These are phyloP conservation scores for Cynocephalus volans DNA, from an alignment of 2,113 vertebrate species.

Conservation along the genomic window DNA sequence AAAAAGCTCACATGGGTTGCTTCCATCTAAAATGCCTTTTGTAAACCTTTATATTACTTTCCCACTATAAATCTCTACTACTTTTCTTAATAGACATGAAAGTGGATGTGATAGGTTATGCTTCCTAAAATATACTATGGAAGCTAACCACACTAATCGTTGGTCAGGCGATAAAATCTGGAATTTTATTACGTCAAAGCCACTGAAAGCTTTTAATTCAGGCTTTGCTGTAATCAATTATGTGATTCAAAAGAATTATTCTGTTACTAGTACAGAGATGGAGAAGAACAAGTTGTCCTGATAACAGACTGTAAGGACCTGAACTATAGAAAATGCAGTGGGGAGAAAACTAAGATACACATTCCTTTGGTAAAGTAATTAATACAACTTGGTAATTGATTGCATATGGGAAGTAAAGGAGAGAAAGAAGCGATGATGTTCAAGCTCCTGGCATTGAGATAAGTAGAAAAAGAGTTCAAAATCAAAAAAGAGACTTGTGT, in stretches of 20 bases:
- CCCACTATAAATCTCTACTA: neutral
- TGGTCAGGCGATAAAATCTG: neutral
- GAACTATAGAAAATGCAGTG: neutral
- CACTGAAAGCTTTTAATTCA: constrained; percentile 29
- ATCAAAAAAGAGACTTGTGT: neutral
- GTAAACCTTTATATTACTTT: neutral
- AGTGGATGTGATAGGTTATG: neutral
- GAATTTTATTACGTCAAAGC: neutral
- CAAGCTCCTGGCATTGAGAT: neutral
- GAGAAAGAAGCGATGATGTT: neutral
- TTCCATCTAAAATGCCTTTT: neutral
- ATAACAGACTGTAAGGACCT: neutral
- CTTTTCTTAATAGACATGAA: neutral
- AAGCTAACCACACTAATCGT: neutral
- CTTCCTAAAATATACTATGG: neutral
- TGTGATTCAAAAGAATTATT: neutral
- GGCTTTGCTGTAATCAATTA: neutral
- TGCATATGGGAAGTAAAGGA: neutral
- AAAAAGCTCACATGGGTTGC: neutral
- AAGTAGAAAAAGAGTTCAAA: neutral
- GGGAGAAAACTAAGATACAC: neutral
- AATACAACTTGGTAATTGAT: neutral
- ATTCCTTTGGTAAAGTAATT: neutral
- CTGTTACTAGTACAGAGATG: neutral
- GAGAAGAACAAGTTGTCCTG: neutral